phyloP scores from a whole-genome alignment of 1,140 invertebrate genomes.

The Eufriesea mexicana region DNA sequence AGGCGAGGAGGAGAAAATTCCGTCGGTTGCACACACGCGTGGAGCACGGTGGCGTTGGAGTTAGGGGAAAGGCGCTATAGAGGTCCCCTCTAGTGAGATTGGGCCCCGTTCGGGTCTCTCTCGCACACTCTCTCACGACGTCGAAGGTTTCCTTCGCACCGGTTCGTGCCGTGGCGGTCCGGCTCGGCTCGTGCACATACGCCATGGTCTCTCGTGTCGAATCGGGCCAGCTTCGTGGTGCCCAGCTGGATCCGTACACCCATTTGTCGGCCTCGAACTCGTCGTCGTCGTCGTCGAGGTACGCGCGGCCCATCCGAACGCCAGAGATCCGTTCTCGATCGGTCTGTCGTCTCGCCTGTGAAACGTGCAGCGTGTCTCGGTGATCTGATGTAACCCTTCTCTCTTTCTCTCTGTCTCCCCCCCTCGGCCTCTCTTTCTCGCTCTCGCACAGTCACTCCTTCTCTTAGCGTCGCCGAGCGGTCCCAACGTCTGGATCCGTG shows the following conservation, averaged over 20 bases:
- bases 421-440: slow-evolving; percentile 24
- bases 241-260: slow-evolving; percentile 58
- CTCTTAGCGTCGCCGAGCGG: slow-evolving; percentile 59
- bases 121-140: slow-evolving; percentile 57
- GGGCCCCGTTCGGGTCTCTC: slow-evolving; percentile 58
- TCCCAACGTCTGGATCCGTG: slow-evolving; percentile 57
- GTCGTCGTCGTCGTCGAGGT: slow-evolving; percentile 32
- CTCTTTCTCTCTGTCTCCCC: slow-evolving; percentile 13
- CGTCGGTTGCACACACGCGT: neutral
- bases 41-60: slow-evolving; percentile 20
- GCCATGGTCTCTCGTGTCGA: slow-evolving; percentile 64
- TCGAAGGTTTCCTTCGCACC: slow-evolving; percentile 59
- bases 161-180: slow-evolving; percentile 60
- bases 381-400: slow-evolving; percentile 48
- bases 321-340: slow-evolving; percentile 43
- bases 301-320: slow-evolving; percentile 23
- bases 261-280: slow-evolving; percentile 37
- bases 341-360: slow-evolving; percentile 34
- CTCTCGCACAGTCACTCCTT: slow-evolving; percentile 16
- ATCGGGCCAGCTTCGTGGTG: slow-evolving; percentile 59
- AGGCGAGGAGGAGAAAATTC: neutral
- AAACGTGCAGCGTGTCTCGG: slow-evolving; percentile 48
- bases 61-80: slow-evolving; percentile 55
- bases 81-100: slow-evolving; percentile 65
- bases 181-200: slow-evolving; percentile 61